Base-by-base conservation (phyloP, 1,140 invertebrate species). In the Lithobius niger region DNA sequence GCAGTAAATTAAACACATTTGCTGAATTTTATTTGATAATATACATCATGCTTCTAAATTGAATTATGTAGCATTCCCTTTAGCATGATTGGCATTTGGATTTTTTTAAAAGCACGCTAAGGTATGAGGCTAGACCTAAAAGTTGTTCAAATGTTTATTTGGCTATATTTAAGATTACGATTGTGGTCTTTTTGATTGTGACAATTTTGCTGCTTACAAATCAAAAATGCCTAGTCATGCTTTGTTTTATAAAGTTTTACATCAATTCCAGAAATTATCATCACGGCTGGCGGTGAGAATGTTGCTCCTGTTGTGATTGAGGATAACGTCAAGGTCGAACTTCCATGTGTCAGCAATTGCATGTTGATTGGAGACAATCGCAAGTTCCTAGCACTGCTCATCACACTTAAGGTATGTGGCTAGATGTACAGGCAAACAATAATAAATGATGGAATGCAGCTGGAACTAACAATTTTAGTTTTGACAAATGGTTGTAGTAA, bases 221-320 rank as follows among this genome's bases (percentile, higher is more conserved):
- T n/a, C 13, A 40, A 40, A 40, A 15, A 15, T 40, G 36, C 13
- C 36, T 15, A n/a, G 36, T 40, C 36, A n/a, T n/a, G n/a, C n/a
- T 40, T 13, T 40, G n/a, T 40, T 40, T 40, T 40, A n/a, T 40
- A 40, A 15, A 15, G 36, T 13, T 15, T 15, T 15, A 40, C 13
- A 19, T 52, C n/a, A 40, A 22, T 53, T 44, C 15, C 57, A 71
- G 70, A 72, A 55, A 22, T 71, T 22, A 64, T 72, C 3, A 72
- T 71, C 50, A 72, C 70, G 15, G 69, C 69, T 44, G 70, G 70
- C 15, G 70, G 70, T 27, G 71, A 73, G 61, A 73, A 73, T 54
- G 60, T 73, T 36, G 62, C 71, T 3, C 70, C 71, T 3, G 63
- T 71, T 10, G 62, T 65, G 13, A 67, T 72, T 24, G 71, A 73